Base-by-base conservation (phyloP, 2,113 vertebrate genomes). In the Ascaphus truei region DNA sequence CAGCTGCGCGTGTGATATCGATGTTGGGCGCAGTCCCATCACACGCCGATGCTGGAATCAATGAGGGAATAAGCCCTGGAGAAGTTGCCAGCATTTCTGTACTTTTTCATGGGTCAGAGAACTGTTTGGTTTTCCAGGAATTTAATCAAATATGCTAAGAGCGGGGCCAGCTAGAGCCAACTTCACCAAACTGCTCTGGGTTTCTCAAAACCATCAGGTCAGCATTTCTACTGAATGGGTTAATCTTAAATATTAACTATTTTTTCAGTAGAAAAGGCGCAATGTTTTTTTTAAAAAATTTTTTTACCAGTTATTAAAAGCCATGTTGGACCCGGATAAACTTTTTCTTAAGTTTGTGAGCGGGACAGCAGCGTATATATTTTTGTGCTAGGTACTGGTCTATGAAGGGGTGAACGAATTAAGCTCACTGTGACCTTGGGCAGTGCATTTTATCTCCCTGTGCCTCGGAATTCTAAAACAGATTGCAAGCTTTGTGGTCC, bases 71-170 rank as follows among this genome's bases (percentile, higher is more conserved):
- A 34, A 50, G 56, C 67, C 27, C 15, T 3, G 9, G 23, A 57
- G 67, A 41, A 51, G 43, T n/a, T 50, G n/a, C 53, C 33, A 60
- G 45, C 41, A 39, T 41, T 61, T 61, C 16, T 30, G 23, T 71
- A 41, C 43, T 51, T 68, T n/a, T 68, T 60, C 50, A 51, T 48
- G 45, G 67, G 67, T 61, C 67, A 71, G 12, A 29, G 45, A 52
- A 61, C 18, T 39, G 45, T 68, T n/a, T 59, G 65, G 65, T 59
- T 68, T 71, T 61, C 56, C 31, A 61, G 22, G 59, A 71, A 71
- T 71, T 51, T 61, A 71, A 71, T 71, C 57, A 71, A 71, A 47
- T 50, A 52, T 61, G 56, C 33, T 71, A 61, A 52, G 45, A 61
- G 23, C 23, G 45, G 47, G 12, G 34, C 25, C 56, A 52, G 26